A percentile compares a stretch with the other conserved stretches of the same genome.
Evolutionary conservation across 2,797 vertebrate species (phyloP).

Genomic region (Xenentodon cancila): DNA sequence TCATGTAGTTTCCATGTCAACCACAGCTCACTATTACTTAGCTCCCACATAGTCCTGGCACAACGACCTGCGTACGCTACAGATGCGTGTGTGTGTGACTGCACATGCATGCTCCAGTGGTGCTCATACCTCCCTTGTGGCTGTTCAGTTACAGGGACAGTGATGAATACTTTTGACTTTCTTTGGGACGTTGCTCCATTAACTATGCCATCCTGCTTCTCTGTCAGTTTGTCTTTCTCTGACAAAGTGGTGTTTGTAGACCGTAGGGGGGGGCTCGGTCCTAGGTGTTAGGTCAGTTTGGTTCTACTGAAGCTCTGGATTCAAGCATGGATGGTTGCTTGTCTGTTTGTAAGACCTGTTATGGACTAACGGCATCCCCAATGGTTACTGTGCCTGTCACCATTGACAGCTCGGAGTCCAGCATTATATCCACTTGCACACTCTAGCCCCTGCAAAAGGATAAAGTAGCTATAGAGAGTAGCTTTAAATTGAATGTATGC

Average conservation of each 20-base stretch:
- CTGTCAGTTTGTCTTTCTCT: slow-evolving; percentile 8
- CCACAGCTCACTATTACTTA: slow-evolving; percentile 58
- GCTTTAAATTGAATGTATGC: too few species aligned
- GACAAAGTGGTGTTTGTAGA: background rate
- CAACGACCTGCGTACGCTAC: slow-evolving; percentile 50
- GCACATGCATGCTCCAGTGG: slow-evolving; percentile 1
- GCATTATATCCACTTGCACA: background rate
- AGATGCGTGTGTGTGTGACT: slow-evolving; percentile 5
- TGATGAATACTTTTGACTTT: slow-evolving; percentile 63
- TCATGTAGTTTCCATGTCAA: slow-evolving; percentile 77
- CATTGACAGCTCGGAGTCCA: background rate
- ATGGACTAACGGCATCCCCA: background rate
- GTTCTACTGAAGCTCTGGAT: too few species aligned
- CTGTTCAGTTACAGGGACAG: slow-evolving; percentile 37
- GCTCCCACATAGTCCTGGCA: slow-evolving; percentile 68
- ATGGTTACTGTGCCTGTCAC: background rate
- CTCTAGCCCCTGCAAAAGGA: background rate
- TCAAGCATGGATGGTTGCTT: background rate
- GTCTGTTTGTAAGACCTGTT: background rate
- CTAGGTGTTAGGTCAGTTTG: too few species aligned
- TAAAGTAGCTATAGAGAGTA: background rate
- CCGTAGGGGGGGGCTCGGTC: background rate
- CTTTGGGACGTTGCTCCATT: slow-evolving; percentile 35
- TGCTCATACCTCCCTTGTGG: slow-evolving; percentile 18
- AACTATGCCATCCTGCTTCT: slow-evolving; percentile 31